Evolutionary conservation across 1,140 invertebrate genomes (phyloP), one percentile per base, ranked within the genome.

Genomic region (Aporrectodea caliginosa): DNA sequence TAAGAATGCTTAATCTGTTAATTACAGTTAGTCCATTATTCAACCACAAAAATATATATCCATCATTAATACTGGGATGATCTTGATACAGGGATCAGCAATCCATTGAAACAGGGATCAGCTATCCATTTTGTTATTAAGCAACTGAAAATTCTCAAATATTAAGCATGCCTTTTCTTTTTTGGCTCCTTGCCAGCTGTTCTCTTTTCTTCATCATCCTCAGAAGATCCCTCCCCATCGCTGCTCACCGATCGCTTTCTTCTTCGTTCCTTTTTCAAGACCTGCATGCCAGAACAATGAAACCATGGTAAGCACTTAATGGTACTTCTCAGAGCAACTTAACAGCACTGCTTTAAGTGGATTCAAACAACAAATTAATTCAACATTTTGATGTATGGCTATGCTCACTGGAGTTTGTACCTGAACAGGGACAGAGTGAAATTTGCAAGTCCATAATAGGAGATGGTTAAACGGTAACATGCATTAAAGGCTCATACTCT

Each of bases 261-360:
- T 32, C 77, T 69, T 31, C 69, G 1, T 29, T 69, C 35, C 69
- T 78, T 78, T 35, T 78, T 78, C 68, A 78, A 29, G 31, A 78
- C 77, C 77, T 78, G 16, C 1, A 69, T 72, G 31, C 2, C 14
- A 70, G 30, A 33, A 22, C 2, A 72, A 68, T 68, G 27, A 68
- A 68, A 14, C 58, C 58, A 68, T 68, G 14, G 27, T 68, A 27
- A 68, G 27, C 14, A 68, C 14, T 68, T 16, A 16, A 27, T 68
- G 27, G 27, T 27, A 68, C 27, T 14, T 16, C 14, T 68, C 58
- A 68, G 58, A 14, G 27, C 27, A 68, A 16, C 27, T 14, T 16
- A 27, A 68, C 14, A 74, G 35, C 31, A 74, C 12, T 16, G 33
- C 35, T 30, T 16, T 30, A 73, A 27, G 1, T n/a, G 31, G 31